A percentile compares a stretch with the other conserved stretches of the same genome.
phyloP scores from a whole-genome alignment of 1,140 invertebrate species.

The Manduca sexta region DNA sequence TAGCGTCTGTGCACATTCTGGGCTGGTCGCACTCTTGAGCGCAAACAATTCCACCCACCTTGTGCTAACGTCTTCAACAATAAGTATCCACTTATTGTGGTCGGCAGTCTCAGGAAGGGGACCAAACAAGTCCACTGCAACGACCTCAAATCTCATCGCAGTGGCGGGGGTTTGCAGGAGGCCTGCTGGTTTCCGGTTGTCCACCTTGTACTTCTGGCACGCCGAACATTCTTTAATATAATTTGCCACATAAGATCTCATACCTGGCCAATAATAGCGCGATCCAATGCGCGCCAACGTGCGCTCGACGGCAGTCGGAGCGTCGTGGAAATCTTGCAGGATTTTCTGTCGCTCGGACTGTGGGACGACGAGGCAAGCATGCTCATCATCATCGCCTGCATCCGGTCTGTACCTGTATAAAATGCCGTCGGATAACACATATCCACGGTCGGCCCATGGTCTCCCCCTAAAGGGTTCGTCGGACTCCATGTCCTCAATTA shows the following conservation, averaged over 20 bases:
- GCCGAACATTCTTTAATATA: slow-evolving; percentile 21
- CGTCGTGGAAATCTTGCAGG: slow-evolving; percentile 26
- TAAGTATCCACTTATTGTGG: slow-evolving; percentile 6
- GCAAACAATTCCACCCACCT: slow-evolving; percentile 24
- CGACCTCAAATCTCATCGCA: slow-evolving; percentile 23
- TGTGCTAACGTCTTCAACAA: slow-evolving; percentile 15
- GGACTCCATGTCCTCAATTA: slow-evolving; percentile 20
- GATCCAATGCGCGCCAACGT: slow-evolving; percentile 19
- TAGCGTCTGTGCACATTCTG: slow-evolving; percentile 11
- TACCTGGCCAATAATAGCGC: slow-evolving; percentile 31
- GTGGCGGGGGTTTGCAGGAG: slow-evolving; percentile 19
- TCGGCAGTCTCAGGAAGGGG: slow-evolving; percentile 8
- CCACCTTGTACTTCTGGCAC: slow-evolving; percentile 35
- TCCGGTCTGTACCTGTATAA: slow-evolving; percentile 18
- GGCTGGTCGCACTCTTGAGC: slow-evolving; percentile 22
- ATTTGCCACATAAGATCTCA: slow-evolving; percentile 22
- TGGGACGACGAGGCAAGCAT: slow-evolving; percentile 5
- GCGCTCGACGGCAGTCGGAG: slow-evolving; percentile 14
- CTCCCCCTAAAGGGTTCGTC: slow-evolving; percentile 9
- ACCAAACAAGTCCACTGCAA: slow-evolving; percentile 28
- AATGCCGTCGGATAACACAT: slow-evolving; percentile 24
- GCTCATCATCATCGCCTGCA: not conserved
- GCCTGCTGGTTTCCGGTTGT: too few species aligned
- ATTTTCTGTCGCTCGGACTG: slow-evolving; percentile 3
- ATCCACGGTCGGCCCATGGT: slow-evolving; percentile 20